Evolutionary conservation across 2,113 vertebrate genomes (phyloP), one percentile per base, ranked within the genome.

Genomic region (Oxyura jamaicensis): DNA sequence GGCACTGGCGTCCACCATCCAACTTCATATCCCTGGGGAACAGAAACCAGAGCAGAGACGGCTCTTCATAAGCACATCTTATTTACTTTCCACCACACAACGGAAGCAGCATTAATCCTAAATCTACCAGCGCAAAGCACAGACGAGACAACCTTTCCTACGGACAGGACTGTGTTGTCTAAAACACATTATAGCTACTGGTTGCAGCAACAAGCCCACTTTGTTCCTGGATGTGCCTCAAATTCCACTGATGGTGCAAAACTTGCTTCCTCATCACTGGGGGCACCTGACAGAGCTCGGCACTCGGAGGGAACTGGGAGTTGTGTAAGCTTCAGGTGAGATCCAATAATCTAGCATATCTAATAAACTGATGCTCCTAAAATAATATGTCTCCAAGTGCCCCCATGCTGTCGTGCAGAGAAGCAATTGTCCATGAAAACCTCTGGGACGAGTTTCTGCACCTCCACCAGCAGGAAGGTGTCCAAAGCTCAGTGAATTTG

Each of bases 1-100:
- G 98, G 46, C 99, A 98, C 82, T 99, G 99, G 56, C 99, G 98
- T 83, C 98, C 99, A 90, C 98, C 98, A 25, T 99, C 99, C 97
- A 98, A 92, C 97, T 99, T 99, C 95, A 98, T 86, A 60, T 99
- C 99, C 98, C 99, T 99, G 97, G 75, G 93, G 91, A 96, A 97
- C 89, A 98, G 90, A 97, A 95, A 88, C 36, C 96, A 96, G 91
- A 91, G 69, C 46, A 94, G 69, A 83, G 93, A 83, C 21, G 55
- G 26, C 63, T 83, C 31, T 90, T 66, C 87, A 25, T 33, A 77
- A 7, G 31, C 1, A 17, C 0, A 1, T n/a, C 33, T 48, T 9
- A n/a, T 6, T 83, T 35, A 81, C 35, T 16, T 78, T 68, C 44
- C 33, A 86, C 74, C 35, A 26, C 55, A 29, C 50, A 55, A 11